Percentiles rank a stretch among this genome's conserved stretches.
phyloP scores from a whole-genome alignment of 2,888 invertebrate genomes.

The Lampropteryx suffumata region DNA sequence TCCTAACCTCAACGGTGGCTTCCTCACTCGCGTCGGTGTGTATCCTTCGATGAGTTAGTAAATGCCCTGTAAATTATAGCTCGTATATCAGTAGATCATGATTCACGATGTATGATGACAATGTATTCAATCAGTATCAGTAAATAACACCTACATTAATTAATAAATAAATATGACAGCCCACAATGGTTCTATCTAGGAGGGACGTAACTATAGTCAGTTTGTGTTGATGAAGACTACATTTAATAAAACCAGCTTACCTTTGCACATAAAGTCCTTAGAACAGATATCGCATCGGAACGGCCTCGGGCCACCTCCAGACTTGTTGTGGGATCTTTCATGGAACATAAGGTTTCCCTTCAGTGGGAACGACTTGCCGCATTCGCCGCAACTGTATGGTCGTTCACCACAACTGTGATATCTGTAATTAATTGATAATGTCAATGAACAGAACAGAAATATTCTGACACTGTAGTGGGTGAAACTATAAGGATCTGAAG shows the following conservation, averaged over 20 bases:
- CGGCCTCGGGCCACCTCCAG: conserved; percentile 84
- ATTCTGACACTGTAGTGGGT: too few relatives aligned
- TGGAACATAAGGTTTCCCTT: conserved; percentile 94
- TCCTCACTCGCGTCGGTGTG: conserved; percentile 83
- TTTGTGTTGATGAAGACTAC: too few relatives aligned
- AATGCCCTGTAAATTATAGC: conserved; percentile 84
- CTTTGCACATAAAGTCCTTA: conserved; percentile 94
- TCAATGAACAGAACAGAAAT: neutral
- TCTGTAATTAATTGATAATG: conserved; percentile 41
- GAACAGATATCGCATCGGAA: conserved; percentile 92
- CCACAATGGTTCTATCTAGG: too few relatives aligned
- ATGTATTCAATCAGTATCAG: too few relatives aligned
- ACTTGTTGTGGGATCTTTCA: conserved; percentile 92
- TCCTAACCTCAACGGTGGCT: conserved; percentile 52
- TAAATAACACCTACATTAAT: too few relatives aligned
- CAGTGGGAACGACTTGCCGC: conserved; percentile 93
- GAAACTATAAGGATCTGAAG: too few relatives aligned
- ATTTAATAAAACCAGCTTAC: conserved; percentile 48
- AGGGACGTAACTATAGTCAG: too few relatives aligned
- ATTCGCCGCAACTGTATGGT: conserved; percentile 92
- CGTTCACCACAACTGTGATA: conserved; percentile 88
- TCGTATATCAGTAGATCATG: too few relatives aligned
- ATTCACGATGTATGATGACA: too few relatives aligned
- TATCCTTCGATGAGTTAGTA: conserved; percentile 91
- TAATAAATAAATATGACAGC: too few relatives aligned